Base-by-base conservation (phyloP, 1,140 invertebrate species). In the Caenorhabditis briggsae region DNA sequence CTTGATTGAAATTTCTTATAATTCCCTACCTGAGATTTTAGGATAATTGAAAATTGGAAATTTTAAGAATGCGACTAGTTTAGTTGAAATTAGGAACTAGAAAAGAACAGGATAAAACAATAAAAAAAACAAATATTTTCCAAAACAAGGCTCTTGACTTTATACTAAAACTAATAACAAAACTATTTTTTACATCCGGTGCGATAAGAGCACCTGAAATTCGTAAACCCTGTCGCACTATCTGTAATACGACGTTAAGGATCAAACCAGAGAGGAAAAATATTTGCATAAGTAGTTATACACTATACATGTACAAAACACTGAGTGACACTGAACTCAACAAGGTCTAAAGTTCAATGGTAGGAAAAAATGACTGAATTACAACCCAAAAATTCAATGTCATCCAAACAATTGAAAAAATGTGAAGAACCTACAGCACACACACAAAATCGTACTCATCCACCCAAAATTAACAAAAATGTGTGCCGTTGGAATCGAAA, bases 391-490 rank as follows among this genome's bases (percentile, higher is more conserved):
- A 61, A 20, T 25, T 2, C 20, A 61, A 11, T 61, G 59, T 61
- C 59, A 25, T 12, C 25, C n/a, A 23, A 23, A 50, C 33, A 78
- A 5, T 74, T n/a, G 6, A 70, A 46, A 64, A 64, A 70, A 20
- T 23, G 5, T 25, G n/a, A 70, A 46, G 64, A 78, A 78, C 70
- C 70, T 18, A 43, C 41, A 25, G 64, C 43, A 78, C 43, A 78
- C 70, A 78, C 33, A 33, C 3, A 78, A 25, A 48, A 41, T 65
- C 41, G 65, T 70, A 70, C 65, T 78, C 70, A 78, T 50, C 50
- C 70, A 50, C 70, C 43, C 46, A 50, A 78, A 78, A 53, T 53
- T 48, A 70, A 70, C 64, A 70, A 70, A 70, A 61, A 33, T 33
- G 33, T 61, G 59, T 16, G 46, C 18, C 50, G 50, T 53, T 16